Evolutionary conservation across 1,140 invertebrate species (phyloP).

Genomic region (Teleopsis dalmanni): DNA sequence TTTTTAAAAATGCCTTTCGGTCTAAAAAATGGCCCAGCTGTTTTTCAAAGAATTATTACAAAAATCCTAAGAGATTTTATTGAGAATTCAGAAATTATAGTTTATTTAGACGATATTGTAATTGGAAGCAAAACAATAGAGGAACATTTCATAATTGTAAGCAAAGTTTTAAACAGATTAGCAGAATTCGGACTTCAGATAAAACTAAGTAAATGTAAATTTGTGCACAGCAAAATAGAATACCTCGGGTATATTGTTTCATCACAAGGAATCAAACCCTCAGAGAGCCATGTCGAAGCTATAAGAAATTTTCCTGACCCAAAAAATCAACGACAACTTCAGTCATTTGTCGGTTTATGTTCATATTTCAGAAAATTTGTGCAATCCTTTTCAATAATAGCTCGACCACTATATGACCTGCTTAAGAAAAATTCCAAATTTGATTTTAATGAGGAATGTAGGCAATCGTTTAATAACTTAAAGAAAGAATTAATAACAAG

Average conservation of each 20-base stretch:
- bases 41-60: constrained; percentile 4
- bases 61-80: constrained; percentile 3
- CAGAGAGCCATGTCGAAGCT: neutral
- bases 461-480: neutral
- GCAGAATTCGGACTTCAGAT: neutral
- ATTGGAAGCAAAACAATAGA: constrained; percentile 15
- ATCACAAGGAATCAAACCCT: constrained; percentile 15
- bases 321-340: neutral
- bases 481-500: constrained; percentile 4
- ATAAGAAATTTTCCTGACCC: neutral
- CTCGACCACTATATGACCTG: neutral
- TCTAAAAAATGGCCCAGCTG: constrained; percentile 9
- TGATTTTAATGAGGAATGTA: constrained; percentile 9
- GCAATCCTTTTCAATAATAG: neutral
- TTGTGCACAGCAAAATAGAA: constrained; percentile 12
- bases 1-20: constrained; percentile 28
- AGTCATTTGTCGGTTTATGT: constrained; percentile 13
- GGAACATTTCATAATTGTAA: constrained; percentile 15
- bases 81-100: neutral
- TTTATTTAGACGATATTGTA: constrained; percentile 19
- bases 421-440: constrained; percentile 6
- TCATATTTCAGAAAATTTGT: constrained; percentile 13
- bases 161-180: constrained; percentile 10
- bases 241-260: constrained; percentile 22
- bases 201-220: constrained; percentile 12